phyloP scores from a whole-genome alignment of 2,888 invertebrate species.

The Ypsolopha scabrella region DNA sequence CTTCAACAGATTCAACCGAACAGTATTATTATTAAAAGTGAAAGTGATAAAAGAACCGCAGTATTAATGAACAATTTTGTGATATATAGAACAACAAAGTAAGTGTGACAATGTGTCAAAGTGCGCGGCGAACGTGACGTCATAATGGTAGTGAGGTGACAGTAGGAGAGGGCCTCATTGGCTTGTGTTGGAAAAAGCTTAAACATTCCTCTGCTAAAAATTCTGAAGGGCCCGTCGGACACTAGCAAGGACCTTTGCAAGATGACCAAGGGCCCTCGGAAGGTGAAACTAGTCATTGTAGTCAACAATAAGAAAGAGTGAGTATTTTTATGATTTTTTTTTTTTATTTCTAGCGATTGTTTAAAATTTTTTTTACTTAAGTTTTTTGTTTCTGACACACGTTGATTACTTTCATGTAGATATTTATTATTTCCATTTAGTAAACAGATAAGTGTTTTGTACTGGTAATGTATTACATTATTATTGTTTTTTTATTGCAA shows the following conservation, averaged over 20 bases:
- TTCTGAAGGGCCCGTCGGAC: slow-evolving; percentile 61
- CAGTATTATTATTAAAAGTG: background rate
- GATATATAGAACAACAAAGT: background rate
- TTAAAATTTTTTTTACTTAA: too few species aligned
- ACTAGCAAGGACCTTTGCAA: slow-evolving; percentile 59
- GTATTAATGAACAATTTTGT: background rate
- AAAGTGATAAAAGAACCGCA: background rate
- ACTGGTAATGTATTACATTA: too few species aligned
- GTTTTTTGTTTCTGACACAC: too few species aligned
- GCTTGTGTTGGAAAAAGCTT: slow-evolving; percentile 36
- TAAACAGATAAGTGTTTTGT: too few species aligned
- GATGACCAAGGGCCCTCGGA: slow-evolving; percentile 71
- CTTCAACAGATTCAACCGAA: background rate
- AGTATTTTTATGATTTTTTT: slow-evolving; percentile 28
- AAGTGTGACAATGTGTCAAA: background rate
- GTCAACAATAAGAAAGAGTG: slow-evolving; percentile 71
- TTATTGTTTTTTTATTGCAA: too few species aligned
- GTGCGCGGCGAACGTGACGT: background rate
- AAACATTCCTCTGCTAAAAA: slow-evolving; percentile 67
- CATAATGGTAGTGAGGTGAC: slow-evolving; percentile 59
- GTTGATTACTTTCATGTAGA: too few species aligned
- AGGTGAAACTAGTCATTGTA: slow-evolving; percentile 71
- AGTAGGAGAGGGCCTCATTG: slow-evolving; percentile 29
- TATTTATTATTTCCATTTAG: too few species aligned
- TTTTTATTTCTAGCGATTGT: background rate